A percentile compares a stretch with the other conserved stretches of the same genome.
Conservation (phyloP, 1,140 invertebrate species). For the Neodiprion lecontei region DNA sequence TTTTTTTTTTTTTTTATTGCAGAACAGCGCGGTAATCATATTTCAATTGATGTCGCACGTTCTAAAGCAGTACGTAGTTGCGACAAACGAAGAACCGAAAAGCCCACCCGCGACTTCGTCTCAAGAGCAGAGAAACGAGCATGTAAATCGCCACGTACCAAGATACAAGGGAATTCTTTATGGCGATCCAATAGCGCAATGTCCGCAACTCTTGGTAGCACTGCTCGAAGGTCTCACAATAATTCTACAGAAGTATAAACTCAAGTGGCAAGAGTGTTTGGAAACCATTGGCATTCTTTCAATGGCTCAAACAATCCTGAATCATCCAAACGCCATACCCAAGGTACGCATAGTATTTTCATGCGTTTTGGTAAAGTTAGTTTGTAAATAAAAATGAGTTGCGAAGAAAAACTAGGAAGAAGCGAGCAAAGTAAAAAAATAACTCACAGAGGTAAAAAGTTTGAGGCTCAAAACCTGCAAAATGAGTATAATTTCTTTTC, state of each 20-base stretch:
- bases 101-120: background rate
- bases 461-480: no score
- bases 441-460: no score
- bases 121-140: constrained; percentile 17
- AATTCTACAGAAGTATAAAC: constrained; percentile 72
- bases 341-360: constrained; percentile 57
- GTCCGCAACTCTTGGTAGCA: constrained; percentile 63
- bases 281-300: constrained; percentile 70
- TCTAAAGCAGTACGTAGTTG: constrained; percentile 65
- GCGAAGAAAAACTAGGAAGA: no score
- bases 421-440: no score
- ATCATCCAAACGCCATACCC: constrained; percentile 60
- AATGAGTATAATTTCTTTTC: no score
- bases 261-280: constrained; percentile 77
- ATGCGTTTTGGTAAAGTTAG: constrained; percentile 33
- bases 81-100: constrained; percentile 28
- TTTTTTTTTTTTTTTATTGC: constrained; percentile 24
- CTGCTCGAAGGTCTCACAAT: constrained; percentile 69
- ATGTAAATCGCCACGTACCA: constrained; percentile 43
- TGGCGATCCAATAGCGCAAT: constrained; percentile 52
- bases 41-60: constrained; percentile 75
- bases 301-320: constrained; percentile 63
- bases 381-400: constrained; percentile 1
- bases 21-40: constrained; percentile 72
- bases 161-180: constrained; percentile 52